phyloP scores from a whole-genome alignment of 2,888 invertebrate genomes.

The Tineola bisselliella region DNA sequence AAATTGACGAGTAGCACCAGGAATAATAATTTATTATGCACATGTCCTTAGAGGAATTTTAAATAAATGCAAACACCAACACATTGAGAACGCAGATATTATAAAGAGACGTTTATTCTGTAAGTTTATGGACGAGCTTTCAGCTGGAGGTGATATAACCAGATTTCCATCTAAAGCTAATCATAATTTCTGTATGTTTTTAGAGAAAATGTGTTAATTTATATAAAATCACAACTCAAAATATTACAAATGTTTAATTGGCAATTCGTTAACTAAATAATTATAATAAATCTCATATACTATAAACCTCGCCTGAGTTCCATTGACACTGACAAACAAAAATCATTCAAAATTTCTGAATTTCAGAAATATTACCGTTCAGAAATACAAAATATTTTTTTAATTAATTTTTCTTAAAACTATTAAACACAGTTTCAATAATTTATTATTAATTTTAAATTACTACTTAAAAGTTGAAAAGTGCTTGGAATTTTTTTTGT shows the following conservation, averaged over 20 bases:
- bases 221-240: not conserved
- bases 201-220: not conserved
- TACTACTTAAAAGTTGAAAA: too few relatives aligned
- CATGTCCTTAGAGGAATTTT: conserved; percentile 60
- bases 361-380: not conserved
- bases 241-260: not conserved
- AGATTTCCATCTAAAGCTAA: not conserved
- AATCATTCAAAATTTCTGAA: conserved; percentile 8
- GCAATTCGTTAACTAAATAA: not conserved
- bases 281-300: conserved; percentile 6
- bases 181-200: not conserved
- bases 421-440: not conserved
- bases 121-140: conserved; percentile 17
- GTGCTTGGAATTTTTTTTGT: too few relatives aligned
- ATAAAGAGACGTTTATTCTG: conserved; percentile 27
- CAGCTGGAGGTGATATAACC: conserved; percentile 10
- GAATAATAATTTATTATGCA: conserved; percentile 55
- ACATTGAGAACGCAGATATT: conserved; percentile 35
- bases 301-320: conserved; percentile 16
- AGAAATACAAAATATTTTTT: not conserved
- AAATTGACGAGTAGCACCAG: conserved; percentile 52
- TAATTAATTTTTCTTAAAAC: not conserved
- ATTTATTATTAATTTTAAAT: too few relatives aligned
- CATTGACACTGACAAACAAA: conserved; percentile 19
- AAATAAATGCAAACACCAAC: conserved; percentile 42